These are phyloP conservation scores for Scelioninae gen. 1 DNA, from an alignment of 2,888 invertebrate species.

Conservation along the genomic window DNA sequence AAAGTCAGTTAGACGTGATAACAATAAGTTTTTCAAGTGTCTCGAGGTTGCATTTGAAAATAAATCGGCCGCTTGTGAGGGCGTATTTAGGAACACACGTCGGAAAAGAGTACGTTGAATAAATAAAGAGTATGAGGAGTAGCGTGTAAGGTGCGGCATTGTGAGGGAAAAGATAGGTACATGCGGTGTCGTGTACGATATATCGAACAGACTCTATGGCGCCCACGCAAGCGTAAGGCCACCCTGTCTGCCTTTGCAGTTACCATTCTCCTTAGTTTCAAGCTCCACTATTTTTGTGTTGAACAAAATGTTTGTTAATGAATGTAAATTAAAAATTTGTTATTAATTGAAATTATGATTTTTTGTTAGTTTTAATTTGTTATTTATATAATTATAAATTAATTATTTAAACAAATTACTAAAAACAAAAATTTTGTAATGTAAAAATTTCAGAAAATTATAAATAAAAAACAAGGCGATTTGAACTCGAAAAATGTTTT, in stretches of 20 bases:
- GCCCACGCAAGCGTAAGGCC: slow-evolving; percentile 77
- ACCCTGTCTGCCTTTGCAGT: slow-evolving; percentile 61
- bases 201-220: slow-evolving; percentile 77
- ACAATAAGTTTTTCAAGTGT: slow-evolving; percentile 11
- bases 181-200: slow-evolving; percentile 61
- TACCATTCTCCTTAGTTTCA: slow-evolving; percentile 24
- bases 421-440: too few species aligned
- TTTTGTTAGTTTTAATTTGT: not conserved
- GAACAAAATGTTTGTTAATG: slow-evolving; percentile 14
- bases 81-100: slow-evolving; percentile 30
- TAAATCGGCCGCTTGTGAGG: slow-evolving; percentile 24
- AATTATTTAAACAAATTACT: too few species aligned
- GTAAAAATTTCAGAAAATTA: too few species aligned
- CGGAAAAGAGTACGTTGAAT: slow-evolving; percentile 55
- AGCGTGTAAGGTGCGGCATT: slow-evolving; percentile 61
- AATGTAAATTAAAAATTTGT: not conserved
- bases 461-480: too few species aligned
- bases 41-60: slow-evolving; percentile 14
- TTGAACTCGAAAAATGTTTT: too few species aligned
- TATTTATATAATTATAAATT: too few species aligned
- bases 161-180: slow-evolving; percentile 48
- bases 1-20: slow-evolving; percentile 8
- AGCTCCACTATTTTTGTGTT: slow-evolving; percentile 1
- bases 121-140: slow-evolving; percentile 61
- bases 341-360: not conserved